phyloP scores from a whole-genome alignment of 2,113 vertebrate genomes.

The Bubalus kerabau region DNA sequence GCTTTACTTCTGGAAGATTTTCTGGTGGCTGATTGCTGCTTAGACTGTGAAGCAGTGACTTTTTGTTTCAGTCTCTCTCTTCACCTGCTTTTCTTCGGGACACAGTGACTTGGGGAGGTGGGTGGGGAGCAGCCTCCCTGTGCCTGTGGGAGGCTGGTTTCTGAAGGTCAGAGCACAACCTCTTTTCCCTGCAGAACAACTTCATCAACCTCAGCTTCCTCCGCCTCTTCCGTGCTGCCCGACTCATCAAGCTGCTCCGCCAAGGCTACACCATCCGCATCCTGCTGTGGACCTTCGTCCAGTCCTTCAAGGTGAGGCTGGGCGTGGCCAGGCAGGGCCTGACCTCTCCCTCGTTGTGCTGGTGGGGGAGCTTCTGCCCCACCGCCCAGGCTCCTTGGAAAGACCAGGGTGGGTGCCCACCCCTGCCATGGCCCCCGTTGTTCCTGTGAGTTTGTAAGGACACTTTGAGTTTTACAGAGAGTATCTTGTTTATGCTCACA shows the following conservation, averaged over 20 bases:
- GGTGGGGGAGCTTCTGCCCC: background rate
- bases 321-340: background rate
- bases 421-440: background rate
- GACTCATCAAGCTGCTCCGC: slow-evolving; percentile 95
- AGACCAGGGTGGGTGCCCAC: too few relatives aligned
- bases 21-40: slow-evolving; percentile 78
- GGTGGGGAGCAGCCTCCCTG: background rate
- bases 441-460: background rate
- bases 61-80: slow-evolving; percentile 62
- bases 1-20: slow-evolving; percentile 78
- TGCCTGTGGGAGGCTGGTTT: background rate
- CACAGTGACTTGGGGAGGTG: background rate
- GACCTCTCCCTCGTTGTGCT: background rate
- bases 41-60: slow-evolving; percentile 74
- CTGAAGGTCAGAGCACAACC: slow-evolving; percentile 64
- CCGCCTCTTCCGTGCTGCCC: slow-evolving; percentile 92
- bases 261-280: slow-evolving; percentile 98
- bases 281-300: slow-evolving; percentile 97
- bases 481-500: background rate
- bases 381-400: background rate
- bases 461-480: fast-evolving
- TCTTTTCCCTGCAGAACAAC: slow-evolving; percentile 85
- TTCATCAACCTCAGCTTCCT: slow-evolving; percentile 97
- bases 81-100: background rate
- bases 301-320: slow-evolving; percentile 94